Base-by-base conservation (phyloP, 92 coral and sea anemone species). In the Phenganax subtilis region DNA sequence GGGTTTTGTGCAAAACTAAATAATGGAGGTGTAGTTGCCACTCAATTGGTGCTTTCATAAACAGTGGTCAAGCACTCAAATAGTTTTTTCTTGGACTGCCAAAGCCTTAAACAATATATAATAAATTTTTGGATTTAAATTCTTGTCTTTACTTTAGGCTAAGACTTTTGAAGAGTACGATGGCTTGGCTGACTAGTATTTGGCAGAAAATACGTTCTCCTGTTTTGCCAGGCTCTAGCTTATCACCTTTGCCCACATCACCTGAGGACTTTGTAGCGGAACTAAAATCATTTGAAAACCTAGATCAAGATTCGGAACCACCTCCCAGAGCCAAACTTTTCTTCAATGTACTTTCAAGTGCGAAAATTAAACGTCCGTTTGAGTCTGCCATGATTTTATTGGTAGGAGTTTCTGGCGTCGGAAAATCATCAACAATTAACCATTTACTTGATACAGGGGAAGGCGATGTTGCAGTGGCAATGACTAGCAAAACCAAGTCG, bases 391-490 rank as follows among this genome's bases (percentile, higher is more conserved):
- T 56, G 59, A 73, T 73, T 73, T 73, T 73, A 61, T 73, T 73
- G 77, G 28, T 73, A 7, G 77, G 77, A n/a, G 15, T 7, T 73
- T 73, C 77, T 73, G 77, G 77, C 10, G 77, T 73, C 16, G 77
- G 77, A n/a, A 73, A 73, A 53, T 73, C 61, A 15, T 73, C 77
- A 25, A 73, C 77, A 53, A 73, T 73, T 12, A 73, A 73, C 77
- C 77, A 73, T 20, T 53, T 73, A 9, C 59, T 73, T 25, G 59
- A 53, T 25, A 73, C 57, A 28, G 77, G 77, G 12, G 61, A 73
- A 27, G 77, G 77, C 53, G 30, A 20, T 20, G 30, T 30, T 20
- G 44, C 57, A 12, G 57, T 73, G 20, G 80, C 80, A 12, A 54
- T 54, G 44, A 75, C 65, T 10, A 75, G 62, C 47, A n/a, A 16